phyloP scores from a whole-genome alignment of 37 sponge, comb jelly and placozoan genomes.

The Eunapius fragilis region DNA sequence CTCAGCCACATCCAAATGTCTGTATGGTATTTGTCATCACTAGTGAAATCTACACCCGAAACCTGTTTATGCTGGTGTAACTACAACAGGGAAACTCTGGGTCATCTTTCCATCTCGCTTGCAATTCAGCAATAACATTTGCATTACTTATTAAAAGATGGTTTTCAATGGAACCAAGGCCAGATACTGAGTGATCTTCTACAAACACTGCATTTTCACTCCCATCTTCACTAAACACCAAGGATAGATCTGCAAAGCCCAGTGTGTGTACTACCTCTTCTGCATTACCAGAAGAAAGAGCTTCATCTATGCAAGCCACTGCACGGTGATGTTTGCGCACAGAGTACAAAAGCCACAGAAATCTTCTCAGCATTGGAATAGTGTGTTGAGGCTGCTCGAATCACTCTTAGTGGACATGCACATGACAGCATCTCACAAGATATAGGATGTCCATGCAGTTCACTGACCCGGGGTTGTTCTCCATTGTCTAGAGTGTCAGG shows the following conservation, averaged over 20 bases:
- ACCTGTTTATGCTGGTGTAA: slow-evolving; percentile 29
- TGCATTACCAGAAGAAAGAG: neutral
- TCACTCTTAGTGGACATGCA: slow-evolving; percentile 1
- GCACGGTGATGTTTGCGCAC: neutral
- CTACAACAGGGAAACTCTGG: slow-evolving; percentile 51
- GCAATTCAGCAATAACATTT: slow-evolving; percentile 12
- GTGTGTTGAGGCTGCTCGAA: slow-evolving; percentile 22
- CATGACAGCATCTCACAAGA: neutral
- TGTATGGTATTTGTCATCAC: slow-evolving; percentile 3
- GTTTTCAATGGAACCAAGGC: neutral
- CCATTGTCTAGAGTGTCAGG: neutral
- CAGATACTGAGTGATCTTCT: neutral
- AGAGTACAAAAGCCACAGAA: slow-evolving; percentile 5
- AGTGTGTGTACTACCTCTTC: neutral
- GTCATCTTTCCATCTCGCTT: slow-evolving; percentile 22
- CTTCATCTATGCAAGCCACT: neutral
- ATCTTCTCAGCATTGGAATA: neutral
- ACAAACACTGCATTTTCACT: neutral
- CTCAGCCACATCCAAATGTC: slow-evolving; percentile 45
- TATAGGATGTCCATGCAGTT: slow-evolving; percentile 22
- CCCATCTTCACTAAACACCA: slow-evolving; percentile 2
- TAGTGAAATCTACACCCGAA: slow-evolving; percentile 8
- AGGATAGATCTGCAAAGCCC: slow-evolving; percentile 9
- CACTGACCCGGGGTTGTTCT: neutral
- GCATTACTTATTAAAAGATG: slow-evolving; percentile 9